Base-by-base conservation (phyloP, 2,113 vertebrate genomes). In the Conger conger region DNA sequence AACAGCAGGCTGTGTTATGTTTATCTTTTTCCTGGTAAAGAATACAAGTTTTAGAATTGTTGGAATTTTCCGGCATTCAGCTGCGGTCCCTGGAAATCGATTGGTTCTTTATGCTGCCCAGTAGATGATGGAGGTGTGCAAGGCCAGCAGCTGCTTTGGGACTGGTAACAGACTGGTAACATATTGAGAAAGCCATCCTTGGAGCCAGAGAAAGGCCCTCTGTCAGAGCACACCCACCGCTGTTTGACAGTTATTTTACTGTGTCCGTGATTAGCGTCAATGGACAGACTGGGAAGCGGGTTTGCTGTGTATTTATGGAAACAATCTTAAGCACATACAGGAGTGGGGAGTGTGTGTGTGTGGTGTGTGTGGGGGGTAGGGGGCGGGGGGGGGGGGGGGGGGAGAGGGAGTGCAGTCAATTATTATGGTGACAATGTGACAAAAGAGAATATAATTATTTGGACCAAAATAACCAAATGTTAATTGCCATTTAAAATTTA, bases 121-220 rank as follows among this genome's bases (percentile, higher is more conserved):
- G 78, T 1, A 0, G 84, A 91, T 87, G 93, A 89, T 82, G 87
- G 93, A 94, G 94, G 91, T 94, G 93, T 94, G 91, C 89, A 91
- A 90, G 91, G 89, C 92, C 89, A 87, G 90, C 91, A 91, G 91
- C 93, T 94, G 93, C 89, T 94, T 92, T 85, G 20, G 16, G 89
- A 88, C n/a, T n/a, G n/a, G n/a, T n/a, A n/a, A 92, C 90, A 85
- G 89, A 90, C 89, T 91, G 92, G 90, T 90, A 93, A 88, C 0
- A 30, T 4, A 90, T 16, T 85, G 89, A 90, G 83, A 86, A 68
- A 85, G 80, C 54, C 76, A 84, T 87, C 37, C 76, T 83, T 82
- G 88, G 94, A 94, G 93, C 93, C 93, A 94, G 93, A 93, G 93
- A 95, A 94, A 94, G 87, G 87, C 90, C 91, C 89, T 82, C n/a